Evolutionary conservation across 2,888 invertebrate genomes (phyloP).

Genomic region (Neoaliturus tenellus): DNA sequence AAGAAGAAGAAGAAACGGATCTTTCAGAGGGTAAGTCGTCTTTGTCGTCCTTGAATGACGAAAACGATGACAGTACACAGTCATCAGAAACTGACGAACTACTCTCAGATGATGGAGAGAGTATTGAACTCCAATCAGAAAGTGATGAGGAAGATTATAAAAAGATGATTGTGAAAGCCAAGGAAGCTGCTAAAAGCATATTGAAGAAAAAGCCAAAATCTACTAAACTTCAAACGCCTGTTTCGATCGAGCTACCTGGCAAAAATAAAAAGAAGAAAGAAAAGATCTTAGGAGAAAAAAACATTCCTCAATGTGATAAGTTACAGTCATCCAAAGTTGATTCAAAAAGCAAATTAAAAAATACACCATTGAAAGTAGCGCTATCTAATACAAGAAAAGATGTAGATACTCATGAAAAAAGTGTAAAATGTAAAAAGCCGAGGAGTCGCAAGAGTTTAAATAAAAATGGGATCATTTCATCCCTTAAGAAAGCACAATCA

Average conservation of each 20-base stretch:
- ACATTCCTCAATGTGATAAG: not conserved
- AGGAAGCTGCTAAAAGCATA: not conserved
- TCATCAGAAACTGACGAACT: not conserved
- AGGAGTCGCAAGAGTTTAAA: not conserved
- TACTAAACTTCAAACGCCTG: not conserved
- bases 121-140: not conserved
- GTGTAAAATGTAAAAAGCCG: no score
- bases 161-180: not conserved
- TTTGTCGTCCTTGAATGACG: no score
- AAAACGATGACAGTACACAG: not conserved
- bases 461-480: not conserved
- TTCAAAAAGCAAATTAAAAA: not conserved
- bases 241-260: no score
- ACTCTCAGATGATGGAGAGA: not conserved
- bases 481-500: not conserved
- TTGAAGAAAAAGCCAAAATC: not conserved
- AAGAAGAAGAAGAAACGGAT: not conserved
- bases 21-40: not conserved
- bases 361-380: not conserved
- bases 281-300: not conserved
- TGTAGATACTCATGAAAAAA: not conserved
- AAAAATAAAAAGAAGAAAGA: not conserved
- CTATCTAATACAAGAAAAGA: not conserved
- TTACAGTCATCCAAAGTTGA: not conserved
- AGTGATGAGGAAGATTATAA: conserved; percentile 1